Base-by-base conservation (phyloP, 2,888 invertebrate species). In the Leptinotarsa juncta region DNA sequence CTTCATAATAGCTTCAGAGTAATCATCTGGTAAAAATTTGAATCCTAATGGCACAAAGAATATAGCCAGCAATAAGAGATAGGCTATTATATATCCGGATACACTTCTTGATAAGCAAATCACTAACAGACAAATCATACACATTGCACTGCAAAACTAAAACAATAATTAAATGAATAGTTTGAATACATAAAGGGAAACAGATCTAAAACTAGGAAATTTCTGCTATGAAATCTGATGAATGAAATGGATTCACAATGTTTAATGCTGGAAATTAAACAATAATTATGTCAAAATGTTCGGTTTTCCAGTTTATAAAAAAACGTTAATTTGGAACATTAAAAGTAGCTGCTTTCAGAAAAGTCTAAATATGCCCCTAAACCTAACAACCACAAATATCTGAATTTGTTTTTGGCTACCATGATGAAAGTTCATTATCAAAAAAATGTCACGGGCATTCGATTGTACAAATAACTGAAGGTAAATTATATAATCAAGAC, bases 141-240 rank as follows among this genome's bases (percentile, higher is more conserved):
- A 85, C 84, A 86, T 84, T 20, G 82, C 80, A 62, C 84, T 81
- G 77, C 87, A 88, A 79, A 88, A 89, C 89, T 89, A 81, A 76
- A 87, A 86, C 72, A 74, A 72, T 78, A 69, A 57, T 12, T 42
- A 42, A 42, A 42, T 42, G 42, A 42, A 42, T 42, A 42, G 42
- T 42, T 12, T 42, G 42, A 12, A 42, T 42, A 42, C 10, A 10
- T 42, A 42, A 42, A 10, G 10, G 2, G 42, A 10, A 42, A 42
- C 10, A 42, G 10, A 42, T 42, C 10, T 72, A 66, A 51, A 48
- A 60, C 20, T 60, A 60, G 15, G 0, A 60, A 23, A 60, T 23
- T 18, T 5, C 26, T 18, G 18, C 20, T 18, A 18, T 23, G 23
- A 26, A 23, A 60, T 4, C 0, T 60, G 42, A 42, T 60, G 60